Evolutionary conservation across 1,140 invertebrate species (phyloP), one percentile per base, ranked within the genome.

Genomic region (Pomacea maculata): DNA sequence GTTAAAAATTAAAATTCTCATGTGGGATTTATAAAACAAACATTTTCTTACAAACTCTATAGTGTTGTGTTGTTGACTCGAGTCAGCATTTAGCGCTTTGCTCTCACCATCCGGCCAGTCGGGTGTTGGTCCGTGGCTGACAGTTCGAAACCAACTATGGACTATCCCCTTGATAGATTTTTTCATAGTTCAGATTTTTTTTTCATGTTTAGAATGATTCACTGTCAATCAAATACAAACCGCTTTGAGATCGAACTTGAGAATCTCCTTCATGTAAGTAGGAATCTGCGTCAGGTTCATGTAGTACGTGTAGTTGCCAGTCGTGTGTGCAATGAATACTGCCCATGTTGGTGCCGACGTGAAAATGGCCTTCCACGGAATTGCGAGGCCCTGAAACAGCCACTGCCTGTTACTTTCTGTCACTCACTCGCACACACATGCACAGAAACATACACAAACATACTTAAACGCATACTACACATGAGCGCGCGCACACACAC

Each of bases 281-380:
- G 86, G 86, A 1, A 87, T 73, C 57, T 80, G 78, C 14, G 84
- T 85, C 19, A 86, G 65, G 25, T 86, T 77, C 71, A 82, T 83
- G 79, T 85, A 85, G 15, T 82, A 83, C 25, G 85, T 84, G 65
- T 85, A 88, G 82, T 87, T 88, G 45, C 65, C 77, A 65, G 70
- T 79, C 75, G 76, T 86, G 84, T 75, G 86, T 68, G 64, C 83
- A 70, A 57, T 25, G 21, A 79, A 57, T n/a, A 98, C 96, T 11
- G 97, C 96, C 95, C 96, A 97, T 10, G 98, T 95, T 0, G 96
- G 95, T 1, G 92, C 85, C 0, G 96, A 97, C 1, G 93, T 94
- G 12, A 97, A 79, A 0, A 82, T 79, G 11, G 70, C 34, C n/a
- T 70, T 65, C 81, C 81, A 82, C 9, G 81, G 81, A 17, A 64